Percentiles rank a stretch among this genome's conserved stretches.
Conservation (phyloP, 2,797 vertebrate species). For the Coreius guichenoti region DNA sequence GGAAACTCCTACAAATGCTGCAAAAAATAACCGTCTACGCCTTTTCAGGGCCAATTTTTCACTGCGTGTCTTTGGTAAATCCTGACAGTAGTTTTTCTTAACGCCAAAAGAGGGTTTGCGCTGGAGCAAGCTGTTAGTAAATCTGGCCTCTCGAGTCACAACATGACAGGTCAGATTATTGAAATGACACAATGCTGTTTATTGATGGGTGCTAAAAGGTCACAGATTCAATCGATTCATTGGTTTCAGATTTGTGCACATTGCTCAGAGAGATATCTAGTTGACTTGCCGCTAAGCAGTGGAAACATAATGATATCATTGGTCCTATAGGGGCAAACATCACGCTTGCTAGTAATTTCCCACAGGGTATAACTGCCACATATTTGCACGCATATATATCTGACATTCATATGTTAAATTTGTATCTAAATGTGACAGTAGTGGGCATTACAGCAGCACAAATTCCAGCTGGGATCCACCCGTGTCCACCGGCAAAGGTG, state of each 20-base stretch:
- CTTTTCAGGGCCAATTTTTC: too few relatives aligned
- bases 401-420: conserved; percentile 5
- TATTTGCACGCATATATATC: background rate
- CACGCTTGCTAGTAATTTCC: background rate
- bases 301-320: background rate
- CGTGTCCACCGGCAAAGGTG: background rate
- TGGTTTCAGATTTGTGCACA: background rate
- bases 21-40: too few relatives aligned
- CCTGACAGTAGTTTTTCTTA: too few relatives aligned
- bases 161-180: conserved; percentile 1
- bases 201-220: conserved; percentile 29
- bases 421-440: conserved; percentile 4
- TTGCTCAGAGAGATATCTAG: background rate
- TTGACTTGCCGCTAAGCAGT: background rate
- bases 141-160: background rate
- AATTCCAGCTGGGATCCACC: conserved; percentile 7
- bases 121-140: too few relatives aligned
- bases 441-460: background rate
- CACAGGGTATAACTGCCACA: background rate
- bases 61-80: too few relatives aligned
- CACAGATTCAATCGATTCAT: conserved; percentile 3
- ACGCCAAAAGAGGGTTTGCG: too few relatives aligned
- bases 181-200: background rate
- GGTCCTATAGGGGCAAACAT: background rate
- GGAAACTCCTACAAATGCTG: too few relatives aligned